Evolutionary conservation across 2,888 invertebrate genomes (phyloP).

Genomic region (Griposia aprilina): DNA sequence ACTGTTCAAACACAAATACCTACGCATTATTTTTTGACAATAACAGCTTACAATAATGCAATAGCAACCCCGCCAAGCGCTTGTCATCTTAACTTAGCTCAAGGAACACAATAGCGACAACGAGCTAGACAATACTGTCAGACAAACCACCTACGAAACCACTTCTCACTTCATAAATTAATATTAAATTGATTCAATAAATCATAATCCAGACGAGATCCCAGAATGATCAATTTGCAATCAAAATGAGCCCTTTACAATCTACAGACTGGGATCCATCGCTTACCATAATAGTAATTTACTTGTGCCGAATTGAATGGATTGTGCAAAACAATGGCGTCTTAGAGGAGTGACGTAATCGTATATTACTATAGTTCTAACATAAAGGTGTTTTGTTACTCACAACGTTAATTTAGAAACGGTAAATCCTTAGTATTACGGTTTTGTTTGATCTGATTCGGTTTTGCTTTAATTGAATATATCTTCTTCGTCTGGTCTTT

Average conservation of each 20-base stretch:
- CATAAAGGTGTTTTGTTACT: constrained; percentile 62
- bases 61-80: constrained; percentile 19
- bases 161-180: constrained; percentile 65
- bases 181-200: constrained; percentile 66
- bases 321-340: constrained; percentile 61
- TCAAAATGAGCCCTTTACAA: constrained; percentile 77
- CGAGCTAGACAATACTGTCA: constrained; percentile 46
- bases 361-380: constrained; percentile 57
- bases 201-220: constrained; percentile 65
- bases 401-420: constrained; percentile 64
- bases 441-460: constrained; percentile 37
- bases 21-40: constrained; percentile 15
- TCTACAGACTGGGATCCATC: constrained; percentile 58
- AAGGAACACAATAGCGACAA: constrained; percentile 28
- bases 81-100: constrained; percentile 46
- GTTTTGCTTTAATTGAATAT: constrained; percentile 27
- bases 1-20: not conserved
- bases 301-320: constrained; percentile 67
- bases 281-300: constrained; percentile 69
- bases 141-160: constrained; percentile 49
- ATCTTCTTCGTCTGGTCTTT: not conserved
- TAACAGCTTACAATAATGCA: not conserved
- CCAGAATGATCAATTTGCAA: constrained; percentile 83
- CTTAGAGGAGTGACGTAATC: constrained; percentile 62
- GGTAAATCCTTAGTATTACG: constrained; percentile 36